These are phyloP conservation scores for Hirundo rustica DNA, from an alignment of 2,797 vertebrate species.

Conservation along the genomic window DNA sequence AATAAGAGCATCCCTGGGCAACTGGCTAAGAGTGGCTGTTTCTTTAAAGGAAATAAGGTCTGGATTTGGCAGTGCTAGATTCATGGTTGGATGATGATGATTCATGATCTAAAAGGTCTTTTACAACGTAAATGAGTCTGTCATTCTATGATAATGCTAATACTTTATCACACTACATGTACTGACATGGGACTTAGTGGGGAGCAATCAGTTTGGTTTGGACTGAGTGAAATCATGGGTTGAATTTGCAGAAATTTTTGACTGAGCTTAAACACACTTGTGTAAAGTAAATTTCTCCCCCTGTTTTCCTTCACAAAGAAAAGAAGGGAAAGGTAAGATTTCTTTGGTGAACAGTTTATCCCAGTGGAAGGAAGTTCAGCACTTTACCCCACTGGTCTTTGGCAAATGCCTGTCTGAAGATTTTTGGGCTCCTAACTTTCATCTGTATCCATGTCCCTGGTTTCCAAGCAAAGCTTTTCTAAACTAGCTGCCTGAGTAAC, in stretches of 20 bases:
- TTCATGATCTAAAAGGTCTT: not conserved
- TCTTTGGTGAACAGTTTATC: not conserved
- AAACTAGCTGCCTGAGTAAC: not conserved
- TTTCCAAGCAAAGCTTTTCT: not conserved
- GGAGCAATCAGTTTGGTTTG: not conserved
- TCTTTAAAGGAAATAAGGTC: not conserved
- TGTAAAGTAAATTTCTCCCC: not conserved
- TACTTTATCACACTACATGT: not conserved
- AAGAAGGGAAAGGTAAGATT: not conserved
- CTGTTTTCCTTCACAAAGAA: not conserved
- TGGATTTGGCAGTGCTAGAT: not conserved
- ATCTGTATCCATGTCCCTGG: not conserved
- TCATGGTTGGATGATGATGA: not conserved
- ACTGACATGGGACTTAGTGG: not conserved
- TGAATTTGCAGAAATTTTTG: not conserved
- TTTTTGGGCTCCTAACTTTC: not conserved
- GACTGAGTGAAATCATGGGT: not conserved
- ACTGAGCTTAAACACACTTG: not conserved
- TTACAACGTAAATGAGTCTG: not conserved
- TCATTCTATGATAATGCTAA: not conserved
- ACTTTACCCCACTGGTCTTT: not conserved
- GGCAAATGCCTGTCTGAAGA: not conserved
- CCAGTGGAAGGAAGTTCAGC: not conserved
- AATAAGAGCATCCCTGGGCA: not conserved
- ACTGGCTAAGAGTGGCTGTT: not conserved